phyloP scores from a whole-genome alignment of 2,113 vertebrate genomes.

The Laterallus jamaicensis region DNA sequence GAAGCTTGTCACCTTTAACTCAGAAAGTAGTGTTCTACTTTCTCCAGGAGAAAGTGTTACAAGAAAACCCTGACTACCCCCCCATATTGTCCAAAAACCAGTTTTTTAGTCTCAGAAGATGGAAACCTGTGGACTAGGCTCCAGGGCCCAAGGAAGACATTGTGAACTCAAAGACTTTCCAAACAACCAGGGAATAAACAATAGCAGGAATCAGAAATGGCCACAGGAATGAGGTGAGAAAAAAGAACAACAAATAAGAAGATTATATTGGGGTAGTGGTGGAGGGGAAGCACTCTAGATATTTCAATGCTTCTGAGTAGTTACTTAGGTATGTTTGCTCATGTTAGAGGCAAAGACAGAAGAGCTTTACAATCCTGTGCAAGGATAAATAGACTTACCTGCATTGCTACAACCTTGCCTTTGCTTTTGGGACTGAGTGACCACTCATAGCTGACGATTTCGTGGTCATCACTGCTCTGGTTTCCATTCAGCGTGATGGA shows the following conservation, averaged over 20 bases:
- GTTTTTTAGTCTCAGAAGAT: background rate
- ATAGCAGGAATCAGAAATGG: background rate
- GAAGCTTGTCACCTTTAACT: background rate
- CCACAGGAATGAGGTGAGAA: background rate
- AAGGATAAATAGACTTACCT: constrained; percentile 58
- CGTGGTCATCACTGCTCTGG: constrained; percentile 80
- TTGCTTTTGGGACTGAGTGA: constrained; percentile 74
- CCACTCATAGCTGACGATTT: constrained; percentile 80
- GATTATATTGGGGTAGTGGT: background rate
- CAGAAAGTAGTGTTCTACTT: background rate
- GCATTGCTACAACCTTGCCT: constrained; percentile 75
- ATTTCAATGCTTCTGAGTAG: background rate
- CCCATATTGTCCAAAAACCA: background rate
- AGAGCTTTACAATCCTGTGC: background rate
- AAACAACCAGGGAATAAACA: background rate
- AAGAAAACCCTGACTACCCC: background rate
- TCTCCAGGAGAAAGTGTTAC: background rate
- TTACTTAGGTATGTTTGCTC: background rate
- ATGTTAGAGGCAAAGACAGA: background rate
- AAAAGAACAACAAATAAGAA: accelerated
- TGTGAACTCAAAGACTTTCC: background rate
- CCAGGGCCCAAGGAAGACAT: background rate
- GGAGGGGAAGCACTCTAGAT: too few relatives aligned
- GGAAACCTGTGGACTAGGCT: background rate
- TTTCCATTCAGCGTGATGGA: constrained; percentile 79